Evolutionary conservation across 2,888 invertebrate species (phyloP).

Genomic region (Leptinotarsa rubiginosa): DNA sequence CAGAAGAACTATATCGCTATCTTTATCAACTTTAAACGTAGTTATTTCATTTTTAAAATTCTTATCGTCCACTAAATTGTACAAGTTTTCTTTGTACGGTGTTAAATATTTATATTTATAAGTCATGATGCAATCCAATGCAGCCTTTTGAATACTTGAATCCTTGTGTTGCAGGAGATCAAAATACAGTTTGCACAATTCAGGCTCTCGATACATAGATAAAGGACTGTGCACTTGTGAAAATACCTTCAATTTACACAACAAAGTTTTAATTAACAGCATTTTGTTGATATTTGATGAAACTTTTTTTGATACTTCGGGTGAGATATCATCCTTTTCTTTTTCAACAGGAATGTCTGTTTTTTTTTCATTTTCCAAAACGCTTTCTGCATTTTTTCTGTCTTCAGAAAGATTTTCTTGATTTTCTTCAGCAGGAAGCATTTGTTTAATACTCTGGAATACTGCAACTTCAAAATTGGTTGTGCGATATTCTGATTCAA

Average conservation of each 20-base stretch:
- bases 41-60: constrained; percentile 88
- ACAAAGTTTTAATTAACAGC: constrained; percentile 59
- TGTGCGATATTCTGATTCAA: constrained; percentile 70
- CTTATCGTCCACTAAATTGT: constrained; percentile 86
- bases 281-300: constrained; percentile 3
- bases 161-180: constrained; percentile 86
- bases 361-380: too few species aligned
- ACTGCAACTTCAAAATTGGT: constrained; percentile 71
- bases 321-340: constrained; percentile 59
- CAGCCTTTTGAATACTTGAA: constrained; percentile 83
- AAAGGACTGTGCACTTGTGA: constrained; percentile 84
- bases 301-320: not conserved
- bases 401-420: constrained; percentile 54
- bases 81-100: constrained; percentile 85
- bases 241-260: constrained; percentile 81
- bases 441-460: constrained; percentile 70
- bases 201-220: constrained; percentile 80
- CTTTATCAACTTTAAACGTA: constrained; percentile 82
- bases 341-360: constrained; percentile 50
- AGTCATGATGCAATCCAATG: constrained; percentile 86
- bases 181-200: constrained; percentile 80
- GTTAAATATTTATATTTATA: constrained; percentile 84
- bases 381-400: constrained; percentile 61
- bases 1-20: constrained; percentile 74
- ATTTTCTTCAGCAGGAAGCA: constrained; percentile 55